phyloP scores from a whole-genome alignment of 92 coral and sea anemone genomes.

The Virgularia gustaviana region DNA sequence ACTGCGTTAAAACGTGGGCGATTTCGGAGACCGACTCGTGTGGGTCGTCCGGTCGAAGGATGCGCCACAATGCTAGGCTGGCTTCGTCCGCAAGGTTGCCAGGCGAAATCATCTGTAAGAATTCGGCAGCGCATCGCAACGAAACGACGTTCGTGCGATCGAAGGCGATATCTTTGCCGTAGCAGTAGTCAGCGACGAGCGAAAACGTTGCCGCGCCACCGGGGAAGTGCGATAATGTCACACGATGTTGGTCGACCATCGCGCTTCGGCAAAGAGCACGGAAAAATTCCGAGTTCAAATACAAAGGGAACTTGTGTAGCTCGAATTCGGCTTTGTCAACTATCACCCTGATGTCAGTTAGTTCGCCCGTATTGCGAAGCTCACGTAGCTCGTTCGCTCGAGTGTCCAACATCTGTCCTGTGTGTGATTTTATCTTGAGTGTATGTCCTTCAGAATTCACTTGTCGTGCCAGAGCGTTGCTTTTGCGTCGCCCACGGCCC shows the following conservation, averaged over 20 bases:
- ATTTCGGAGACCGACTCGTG: background rate
- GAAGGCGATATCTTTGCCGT: conserved; percentile 22
- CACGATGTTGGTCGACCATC: conserved; percentile 33
- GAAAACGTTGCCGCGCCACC: conserved; percentile 32
- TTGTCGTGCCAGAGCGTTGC: no score
- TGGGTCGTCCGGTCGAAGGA: conserved; percentile 20
- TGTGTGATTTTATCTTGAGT: background rate
- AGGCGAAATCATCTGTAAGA: conserved; percentile 34
- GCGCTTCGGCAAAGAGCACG: conserved; percentile 34
- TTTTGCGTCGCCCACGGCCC: no score
- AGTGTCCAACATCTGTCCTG: background rate
- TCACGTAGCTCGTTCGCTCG: conserved; percentile 6
- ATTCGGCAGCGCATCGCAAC: conserved; percentile 44
- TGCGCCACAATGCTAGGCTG: conserved; percentile 4
- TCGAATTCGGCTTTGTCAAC: conserved; percentile 11
- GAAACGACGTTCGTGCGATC: conserved; percentile 23
- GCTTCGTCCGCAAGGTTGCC: conserved; percentile 32
- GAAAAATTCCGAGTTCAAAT: conserved; percentile 37
- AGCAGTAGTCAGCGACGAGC: conserved; percentile 35
- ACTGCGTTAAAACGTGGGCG: background rate
- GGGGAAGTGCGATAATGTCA: conserved; percentile 16
- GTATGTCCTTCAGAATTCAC: no score
- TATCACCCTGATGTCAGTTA: conserved; percentile 24
- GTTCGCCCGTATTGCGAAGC: conserved; percentile 31
- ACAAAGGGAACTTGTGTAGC: conserved; percentile 39